Conservation (phyloP, 2,797 vertebrate genomes). For the Scyliorhinus canicula region DNA sequence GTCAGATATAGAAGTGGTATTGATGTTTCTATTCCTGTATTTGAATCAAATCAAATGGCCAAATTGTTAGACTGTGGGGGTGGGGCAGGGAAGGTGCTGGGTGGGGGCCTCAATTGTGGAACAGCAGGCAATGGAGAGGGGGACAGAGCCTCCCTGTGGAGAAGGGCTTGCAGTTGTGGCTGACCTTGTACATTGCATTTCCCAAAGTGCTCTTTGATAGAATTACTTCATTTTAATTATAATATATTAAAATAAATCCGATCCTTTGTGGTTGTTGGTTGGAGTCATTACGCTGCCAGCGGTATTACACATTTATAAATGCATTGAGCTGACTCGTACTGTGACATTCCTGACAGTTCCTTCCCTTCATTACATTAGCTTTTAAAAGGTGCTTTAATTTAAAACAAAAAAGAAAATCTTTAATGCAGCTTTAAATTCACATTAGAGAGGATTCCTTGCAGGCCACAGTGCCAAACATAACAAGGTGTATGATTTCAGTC, state of each 20-base stretch:
- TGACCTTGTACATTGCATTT: neutral
- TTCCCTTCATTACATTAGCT: slow-evolving; percentile 14
- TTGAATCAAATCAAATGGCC: neutral
- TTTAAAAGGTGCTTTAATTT: slow-evolving; percentile 11
- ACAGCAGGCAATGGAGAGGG: neutral
- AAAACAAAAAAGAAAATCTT: neutral
- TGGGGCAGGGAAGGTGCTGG: no score
- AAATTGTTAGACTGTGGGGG: neutral
- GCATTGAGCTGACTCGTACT: neutral
- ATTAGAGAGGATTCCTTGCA: slow-evolving; percentile 9
- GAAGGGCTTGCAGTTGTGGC: neutral
- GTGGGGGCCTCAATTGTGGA: neutral
- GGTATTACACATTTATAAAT: slow-evolving; percentile 13
- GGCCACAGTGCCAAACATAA: neutral
- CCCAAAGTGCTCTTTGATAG: slow-evolving; percentile 5
- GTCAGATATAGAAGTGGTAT: no score
- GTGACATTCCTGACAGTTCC: slow-evolving; percentile 18
- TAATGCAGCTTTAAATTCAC: slow-evolving; percentile 7
- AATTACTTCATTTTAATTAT: slow-evolving; percentile 34
- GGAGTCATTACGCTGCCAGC: slow-evolving; percentile 6
- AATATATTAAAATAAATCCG: slow-evolving; percentile 32
- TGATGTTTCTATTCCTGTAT: neutral
- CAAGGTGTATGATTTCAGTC: neutral
- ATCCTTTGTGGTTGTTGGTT: slow-evolving; percentile 18
- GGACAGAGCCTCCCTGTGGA: neutral